Base-by-base conservation (phyloP, 2,113 vertebrate genomes). In the Astur gentilis region DNA sequence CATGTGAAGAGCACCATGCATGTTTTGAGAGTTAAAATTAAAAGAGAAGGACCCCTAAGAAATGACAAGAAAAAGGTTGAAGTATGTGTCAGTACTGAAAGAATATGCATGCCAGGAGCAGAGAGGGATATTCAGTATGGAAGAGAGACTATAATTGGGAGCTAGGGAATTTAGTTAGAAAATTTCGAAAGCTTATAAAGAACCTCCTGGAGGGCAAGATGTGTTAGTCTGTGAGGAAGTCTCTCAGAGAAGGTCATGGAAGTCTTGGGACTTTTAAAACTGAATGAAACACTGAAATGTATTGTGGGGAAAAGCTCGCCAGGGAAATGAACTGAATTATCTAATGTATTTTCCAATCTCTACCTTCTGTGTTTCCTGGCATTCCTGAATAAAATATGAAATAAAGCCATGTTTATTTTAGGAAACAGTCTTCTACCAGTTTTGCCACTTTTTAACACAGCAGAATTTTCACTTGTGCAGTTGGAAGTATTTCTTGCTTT, bases 181-280 rank as follows among this genome's bases (percentile, higher is more conserved):
- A 92, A 93, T 93, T 95, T 36, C 1, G 29, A 86, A 93, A 93
- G 90, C 92, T 96, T 96, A 92, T 96, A 90, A 97, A 96, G 90
- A 95, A 93, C 92, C 88, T 95, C 95, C 93, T 95, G 88, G 85
- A 96, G 90, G 65, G 96, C 82, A 86, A 95, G 93, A 96, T 96
- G 73, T 90, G 71, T 97, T 93, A 93, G 93, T 62, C 67, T 95
- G 83, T 2, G 9, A 93, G 84, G 82, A 96, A 96, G 36, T 96
- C 95, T 94, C 97, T 90, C 12, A 1, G 71, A 34, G 25, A 91
- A 93, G 90, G 92, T 95, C 95, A 96, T 83, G 49, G 76, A 97
- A 96, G 92, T 81, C 95, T 86, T 92, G 95, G 88, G 96, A 97
- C 97, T 93, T 96, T 93, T 97, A 96, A 97, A 96, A 96, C 67